Evolutionary conservation across 2,888 invertebrate genomes (phyloP).

Genomic region (Himalopsyche tibetana): DNA sequence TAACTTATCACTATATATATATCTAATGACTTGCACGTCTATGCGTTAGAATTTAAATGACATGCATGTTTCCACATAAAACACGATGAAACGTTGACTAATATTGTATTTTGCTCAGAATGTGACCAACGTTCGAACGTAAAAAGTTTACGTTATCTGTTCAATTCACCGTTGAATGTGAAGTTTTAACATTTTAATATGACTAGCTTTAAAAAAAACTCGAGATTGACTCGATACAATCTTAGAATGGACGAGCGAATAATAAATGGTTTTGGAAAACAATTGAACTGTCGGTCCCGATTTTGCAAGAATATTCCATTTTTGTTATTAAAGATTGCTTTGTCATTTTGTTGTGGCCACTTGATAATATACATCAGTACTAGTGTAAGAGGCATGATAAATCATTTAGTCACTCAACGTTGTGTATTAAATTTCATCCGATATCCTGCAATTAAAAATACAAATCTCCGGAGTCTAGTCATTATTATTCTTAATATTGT

Average conservation of each 20-base stretch:
- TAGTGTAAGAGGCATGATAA: no score
- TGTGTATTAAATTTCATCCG: no score
- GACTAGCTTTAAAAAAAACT: background rate
- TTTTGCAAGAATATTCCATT: no score
- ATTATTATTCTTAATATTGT: slow-evolving; percentile 41
- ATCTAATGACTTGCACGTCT: slow-evolving; percentile 11
- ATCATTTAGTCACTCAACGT: no score
- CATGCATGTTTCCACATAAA: slow-evolving; percentile 15
- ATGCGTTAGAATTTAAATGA: slow-evolving; percentile 7
- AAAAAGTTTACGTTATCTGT: background rate
- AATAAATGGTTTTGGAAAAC: no score
- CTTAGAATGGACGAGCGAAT: background rate
- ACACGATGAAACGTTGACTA: background rate
- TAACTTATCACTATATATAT: background rate
- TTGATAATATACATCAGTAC: no score
- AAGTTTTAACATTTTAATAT: background rate
- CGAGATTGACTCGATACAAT: background rate
- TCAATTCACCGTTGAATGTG: background rate
- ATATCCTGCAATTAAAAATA: slow-evolving; percentile 24
- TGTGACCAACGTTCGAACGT: background rate
- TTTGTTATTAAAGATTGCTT: no score
- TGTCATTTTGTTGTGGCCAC: no score
- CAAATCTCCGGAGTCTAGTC: slow-evolving; percentile 58
- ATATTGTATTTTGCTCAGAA: slow-evolving; percentile 9
- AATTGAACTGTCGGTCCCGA: no score